Base-by-base conservation (phyloP, 2,888 invertebrate species). In the Sussaba pulchella region DNA sequence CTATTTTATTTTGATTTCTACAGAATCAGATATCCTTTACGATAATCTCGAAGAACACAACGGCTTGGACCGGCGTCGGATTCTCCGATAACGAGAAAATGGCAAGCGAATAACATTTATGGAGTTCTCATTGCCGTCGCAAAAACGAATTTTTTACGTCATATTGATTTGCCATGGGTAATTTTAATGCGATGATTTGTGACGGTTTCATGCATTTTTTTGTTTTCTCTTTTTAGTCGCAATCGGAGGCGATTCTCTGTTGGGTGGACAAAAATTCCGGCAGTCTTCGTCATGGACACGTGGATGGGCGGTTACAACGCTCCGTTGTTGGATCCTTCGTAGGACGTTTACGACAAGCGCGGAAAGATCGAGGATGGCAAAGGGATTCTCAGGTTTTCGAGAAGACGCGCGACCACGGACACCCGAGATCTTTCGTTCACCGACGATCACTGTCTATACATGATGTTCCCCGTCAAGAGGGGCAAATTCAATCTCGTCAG, bases 41-140 rank as follows among this genome's bases (percentile, higher is more conserved):
- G n/a, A n/a, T n/a, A n/a, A n/a, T n/a, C n/a, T n/a, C n/a, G n/a
- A n/a, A n/a, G n/a, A n/a, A n/a, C n/a, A n/a, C n/a, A n/a, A n/a
- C n/a, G n/a, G n/a, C 95, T 8, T 98, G 98, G 98, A 98, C 98
- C 0, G 98, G 98, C 0, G 97, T 98, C 79, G 98, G 96, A 0
- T 98, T 98, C 90, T 97, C 97, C 64, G 94, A 97, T 80, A 95
- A 97, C 88, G 95, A 95, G 84, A 96, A 95, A 91, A 98, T 98
- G 98, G 96, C 96, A 91, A 92, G 92, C 86, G 12, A 26, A 24
- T 47, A 10, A 14, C 45, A 45, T 19, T 36, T 39, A 54, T 52
- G 41, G 14, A 52, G n/a, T 39, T 14, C 52, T 54, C 26, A 26
- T 17, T 17, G 26, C 26, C 31, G 12, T 26, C 17, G 8, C 1